Conservation (phyloP, 1,140 invertebrate species). For the Rhizoglyphus robini region DNA sequence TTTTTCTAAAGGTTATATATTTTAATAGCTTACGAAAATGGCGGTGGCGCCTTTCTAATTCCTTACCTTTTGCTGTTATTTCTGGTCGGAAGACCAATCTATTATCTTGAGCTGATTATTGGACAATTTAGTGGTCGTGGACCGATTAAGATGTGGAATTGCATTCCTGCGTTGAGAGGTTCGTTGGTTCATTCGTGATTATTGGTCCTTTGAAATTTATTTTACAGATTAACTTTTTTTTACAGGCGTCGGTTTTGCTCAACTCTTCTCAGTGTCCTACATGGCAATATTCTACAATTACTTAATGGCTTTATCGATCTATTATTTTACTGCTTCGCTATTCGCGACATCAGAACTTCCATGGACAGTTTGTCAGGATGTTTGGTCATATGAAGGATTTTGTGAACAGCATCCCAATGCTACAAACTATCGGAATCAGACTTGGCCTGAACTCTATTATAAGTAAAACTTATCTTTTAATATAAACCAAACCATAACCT, state of each 20-base stretch:
- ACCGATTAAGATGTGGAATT: conserved; percentile 28
- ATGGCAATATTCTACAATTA: no score
- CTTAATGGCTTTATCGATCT: no score
- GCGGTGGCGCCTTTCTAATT: no score
- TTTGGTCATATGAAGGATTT: conserved; percentile 25
- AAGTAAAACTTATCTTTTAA: background rate
- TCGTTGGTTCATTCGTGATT: no score
- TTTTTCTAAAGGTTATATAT: no score
- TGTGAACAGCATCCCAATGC: background rate
- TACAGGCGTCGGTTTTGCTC: conserved; percentile 38
- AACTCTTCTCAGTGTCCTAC: no score
- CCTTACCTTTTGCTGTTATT: no score
- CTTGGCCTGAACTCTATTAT: conserved; percentile 10
- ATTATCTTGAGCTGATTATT: conserved; percentile 38
- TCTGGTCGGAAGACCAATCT: conserved; percentile 41
- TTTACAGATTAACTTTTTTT: no score
- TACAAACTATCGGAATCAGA: background rate
- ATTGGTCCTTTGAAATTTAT: no score
- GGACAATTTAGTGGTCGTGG: conserved; percentile 31
- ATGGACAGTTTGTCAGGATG: conserved; percentile 30
- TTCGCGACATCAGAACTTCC: conserved; percentile 29
- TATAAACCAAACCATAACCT: no score
- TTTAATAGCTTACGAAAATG: no score
- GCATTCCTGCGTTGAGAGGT: conserved; percentile 28
- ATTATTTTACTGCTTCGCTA: conserved; percentile 33